Conservation (phyloP, 2,113 vertebrate genomes). For the Notothenia rossii region DNA sequence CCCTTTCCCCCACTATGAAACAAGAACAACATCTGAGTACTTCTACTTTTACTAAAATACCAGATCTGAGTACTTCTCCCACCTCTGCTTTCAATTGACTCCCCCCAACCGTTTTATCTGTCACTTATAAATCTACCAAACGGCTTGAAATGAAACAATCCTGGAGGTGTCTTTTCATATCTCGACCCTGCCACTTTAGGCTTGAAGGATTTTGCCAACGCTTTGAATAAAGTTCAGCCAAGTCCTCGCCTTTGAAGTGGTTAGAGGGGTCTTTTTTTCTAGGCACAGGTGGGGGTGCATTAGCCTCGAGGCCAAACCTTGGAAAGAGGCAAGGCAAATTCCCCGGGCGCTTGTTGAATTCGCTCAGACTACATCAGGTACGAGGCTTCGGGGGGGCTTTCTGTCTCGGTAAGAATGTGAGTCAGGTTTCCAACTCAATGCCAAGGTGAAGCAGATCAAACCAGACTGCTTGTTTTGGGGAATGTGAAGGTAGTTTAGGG, state of each 20-base stretch:
- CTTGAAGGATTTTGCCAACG: conserved; percentile 43
- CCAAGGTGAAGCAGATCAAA: conserved; percentile 62
- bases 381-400: conserved; percentile 16
- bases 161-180: conserved; percentile 52
- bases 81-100: conserved; percentile 11
- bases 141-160: conserved; percentile 36
- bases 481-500: conserved; percentile 65
- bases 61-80: background rate
- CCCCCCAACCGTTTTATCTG: conserved; percentile 44
- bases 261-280: background rate
- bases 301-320: conserved; percentile 32
- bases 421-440: conserved; percentile 53
- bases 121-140: conserved; percentile 61
- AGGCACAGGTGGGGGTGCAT: conserved; percentile 17
- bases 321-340: conserved; percentile 26
- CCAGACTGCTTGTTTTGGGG: conserved; percentile 38
- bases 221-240: conserved; percentile 40
- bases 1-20: no score
- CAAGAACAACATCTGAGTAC: no score
- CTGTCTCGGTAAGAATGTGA: conserved; percentile 46
- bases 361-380: conserved; percentile 54
- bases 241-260: conserved; percentile 62
- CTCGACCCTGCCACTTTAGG: conserved; percentile 33
- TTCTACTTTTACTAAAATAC: no score
- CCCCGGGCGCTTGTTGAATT: conserved; percentile 22